Evolutionary conservation across 2,113 vertebrate species (phyloP).

Genomic region (Stigmatopora argus): DNA sequence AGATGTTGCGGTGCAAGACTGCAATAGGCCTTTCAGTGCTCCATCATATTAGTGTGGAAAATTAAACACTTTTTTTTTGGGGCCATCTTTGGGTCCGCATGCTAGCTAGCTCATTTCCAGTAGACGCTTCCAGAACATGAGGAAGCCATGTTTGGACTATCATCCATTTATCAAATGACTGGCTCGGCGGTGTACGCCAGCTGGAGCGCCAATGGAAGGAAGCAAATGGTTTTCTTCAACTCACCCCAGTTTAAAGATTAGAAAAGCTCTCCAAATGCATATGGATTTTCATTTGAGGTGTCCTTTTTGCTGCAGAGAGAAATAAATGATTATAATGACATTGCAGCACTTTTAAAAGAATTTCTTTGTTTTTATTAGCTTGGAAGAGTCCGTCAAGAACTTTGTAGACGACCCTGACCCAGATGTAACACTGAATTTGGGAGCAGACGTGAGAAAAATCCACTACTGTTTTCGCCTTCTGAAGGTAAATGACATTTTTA

Average conservation of each 20-base stretch:
- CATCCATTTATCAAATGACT: constrained; percentile 57
- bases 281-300: constrained; percentile 31
- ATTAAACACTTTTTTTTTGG: constrained; percentile 27
- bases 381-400: constrained; percentile 70
- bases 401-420: constrained; percentile 82
- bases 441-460: constrained; percentile 88
- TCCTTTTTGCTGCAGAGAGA: constrained; percentile 5
- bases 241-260: constrained; percentile 48
- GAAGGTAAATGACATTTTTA: constrained; percentile 77
- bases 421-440: constrained; percentile 77
- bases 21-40: constrained; percentile 52
- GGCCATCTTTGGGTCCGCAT: constrained; percentile 35
- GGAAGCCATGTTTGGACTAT: constrained; percentile 58
- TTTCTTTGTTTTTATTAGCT: constrained; percentile 70
- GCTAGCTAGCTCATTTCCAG: constrained; percentile 40
- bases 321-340: constrained; percentile 9
- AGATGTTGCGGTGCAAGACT: constrained; percentile 7
- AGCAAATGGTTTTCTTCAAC: constrained; percentile 67
- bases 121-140: constrained; percentile 35
- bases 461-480: constrained; percentile 79
- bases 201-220: constrained; percentile 29
- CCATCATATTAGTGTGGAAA: constrained; percentile 42
- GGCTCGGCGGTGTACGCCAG: constrained; percentile 26
- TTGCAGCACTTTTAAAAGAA: constrained; percentile 5
- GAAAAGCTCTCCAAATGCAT: constrained; percentile 22